Evolutionary conservation across 2,888 invertebrate species (phyloP), one percentile per base, ranked within the genome.

Genomic region (Hirtodrosophila cameraria): DNA sequence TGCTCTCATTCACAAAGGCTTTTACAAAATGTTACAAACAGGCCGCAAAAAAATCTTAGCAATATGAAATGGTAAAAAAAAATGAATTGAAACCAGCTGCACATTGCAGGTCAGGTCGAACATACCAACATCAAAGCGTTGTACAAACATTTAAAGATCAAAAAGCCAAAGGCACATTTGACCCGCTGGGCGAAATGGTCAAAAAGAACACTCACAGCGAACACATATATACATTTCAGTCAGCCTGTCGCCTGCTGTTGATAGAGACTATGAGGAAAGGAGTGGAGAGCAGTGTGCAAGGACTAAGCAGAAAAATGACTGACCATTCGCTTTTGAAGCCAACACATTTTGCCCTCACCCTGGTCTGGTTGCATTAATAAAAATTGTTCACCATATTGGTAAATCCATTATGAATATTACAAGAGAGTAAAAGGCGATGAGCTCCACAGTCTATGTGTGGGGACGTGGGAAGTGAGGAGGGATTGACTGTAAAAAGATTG

Each of bases 341-440:
- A 20, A 30, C 18, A 28, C 35, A 23, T 9, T 20, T 9, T 20
- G 16, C 33, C 28, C 38, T 25, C 25, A 12, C 35, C 49, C 52
- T 52, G 69, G 58, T 41, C 25, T n/a, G 77, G 59, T 58, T 75
- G 75, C 87, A 85, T 88, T 88, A 88, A 89, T 88, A 88, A 88
- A 89, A 88, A 87, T 85, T 70, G 83, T 59, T 83, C 87, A 86
- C 79, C 89, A 88, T 88, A 88, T 88, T 89, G 89, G 88, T 87
- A 89, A 88, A 88, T 89, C 88, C 88, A 88, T 88, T 88, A 88
- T 88, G 89, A 88, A 87, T 89, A 88, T 88, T 89, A 89, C 88
- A 77, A 61, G 57, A 69, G 64, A 78, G 84, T 77, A 77, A 77
- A 66, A 63, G 84, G 64, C 48, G 59, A 75, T 64, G 71, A 59